phyloP scores from a whole-genome alignment of 2,113 vertebrate genomes.

The Talpa occidentalis region DNA sequence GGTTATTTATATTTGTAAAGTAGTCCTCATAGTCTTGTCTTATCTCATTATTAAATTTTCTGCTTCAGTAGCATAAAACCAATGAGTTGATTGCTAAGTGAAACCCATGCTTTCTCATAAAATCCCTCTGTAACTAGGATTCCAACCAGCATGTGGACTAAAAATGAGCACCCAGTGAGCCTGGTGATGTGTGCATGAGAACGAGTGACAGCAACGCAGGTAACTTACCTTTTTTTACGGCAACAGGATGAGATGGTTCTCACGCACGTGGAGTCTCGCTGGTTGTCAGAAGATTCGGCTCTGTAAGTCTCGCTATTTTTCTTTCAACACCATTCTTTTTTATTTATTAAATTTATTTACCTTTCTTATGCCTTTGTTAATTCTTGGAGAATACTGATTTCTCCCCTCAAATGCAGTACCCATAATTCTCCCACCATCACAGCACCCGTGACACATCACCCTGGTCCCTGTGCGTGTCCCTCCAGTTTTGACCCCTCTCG shows the following conservation, averaged over 20 bases:
- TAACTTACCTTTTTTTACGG: not conserved
- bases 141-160: not conserved
- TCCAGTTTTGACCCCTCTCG: no score
- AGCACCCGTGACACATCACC: no score
- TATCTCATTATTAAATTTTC: not conserved
- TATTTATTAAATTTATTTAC: no score
- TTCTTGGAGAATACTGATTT: no score
- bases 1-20: not conserved
- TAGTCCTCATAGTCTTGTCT: not conserved
- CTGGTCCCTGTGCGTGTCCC: no score
- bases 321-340: not conserved
- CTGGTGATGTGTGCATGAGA: not conserved
- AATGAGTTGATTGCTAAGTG: not conserved
- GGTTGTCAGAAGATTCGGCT: no score
- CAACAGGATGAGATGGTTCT: not conserved
- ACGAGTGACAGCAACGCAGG: not conserved
- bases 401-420: no score
- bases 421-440: no score
- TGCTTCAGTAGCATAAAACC: not conserved
- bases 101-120: not conserved
- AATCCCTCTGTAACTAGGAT: not conserved
- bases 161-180: not conserved
- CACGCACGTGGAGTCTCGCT: fast-evolving
- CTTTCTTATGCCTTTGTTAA: no score
- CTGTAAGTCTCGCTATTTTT: not conserved